phyloP scores from a whole-genome alignment of 2,888 invertebrate species.

The Drosophila birchii region DNA sequence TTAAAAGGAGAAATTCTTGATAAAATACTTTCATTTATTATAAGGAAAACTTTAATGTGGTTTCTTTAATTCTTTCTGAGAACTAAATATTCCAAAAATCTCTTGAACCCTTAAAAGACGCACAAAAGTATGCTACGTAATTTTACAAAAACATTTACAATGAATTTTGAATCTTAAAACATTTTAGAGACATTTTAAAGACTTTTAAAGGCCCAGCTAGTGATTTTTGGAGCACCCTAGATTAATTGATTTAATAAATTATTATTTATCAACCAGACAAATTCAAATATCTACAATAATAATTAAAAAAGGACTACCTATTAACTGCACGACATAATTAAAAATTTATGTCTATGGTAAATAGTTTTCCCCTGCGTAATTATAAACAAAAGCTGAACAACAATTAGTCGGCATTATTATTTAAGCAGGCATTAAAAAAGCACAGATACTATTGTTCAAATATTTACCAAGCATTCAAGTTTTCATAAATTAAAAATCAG shows the following conservation, averaged over 20 bases:
- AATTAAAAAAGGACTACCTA: neutral
- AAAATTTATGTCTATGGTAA: neutral
- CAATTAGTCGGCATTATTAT: conserved; percentile 24
- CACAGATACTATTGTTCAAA: neutral
- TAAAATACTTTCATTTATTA: neutral
- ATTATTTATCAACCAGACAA: neutral
- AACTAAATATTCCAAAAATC: no score
- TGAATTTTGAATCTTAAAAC: no score
- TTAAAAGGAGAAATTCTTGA: neutral
- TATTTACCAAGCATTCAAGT: conserved; percentile 4
- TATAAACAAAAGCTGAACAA: conserved; percentile 52
- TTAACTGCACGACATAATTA: conserved; percentile 12
- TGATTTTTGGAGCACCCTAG: neutral
- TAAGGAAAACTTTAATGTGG: neutral
- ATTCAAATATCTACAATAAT: neutral
- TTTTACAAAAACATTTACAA: no score
- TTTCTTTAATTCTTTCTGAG: neutral
- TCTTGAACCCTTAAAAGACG: no score
- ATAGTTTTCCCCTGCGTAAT: conserved; percentile 34
- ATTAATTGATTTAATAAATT: neutral
- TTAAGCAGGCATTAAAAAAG: conserved; percentile 12
- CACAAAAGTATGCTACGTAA: no score
- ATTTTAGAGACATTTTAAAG: neutral
- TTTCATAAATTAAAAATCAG: conserved; percentile 6
- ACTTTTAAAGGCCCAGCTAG: neutral